These are phyloP conservation scores for Glaucopsyche alexis DNA, from an alignment of 2,888 invertebrate genomes.

Conservation along the genomic window DNA sequence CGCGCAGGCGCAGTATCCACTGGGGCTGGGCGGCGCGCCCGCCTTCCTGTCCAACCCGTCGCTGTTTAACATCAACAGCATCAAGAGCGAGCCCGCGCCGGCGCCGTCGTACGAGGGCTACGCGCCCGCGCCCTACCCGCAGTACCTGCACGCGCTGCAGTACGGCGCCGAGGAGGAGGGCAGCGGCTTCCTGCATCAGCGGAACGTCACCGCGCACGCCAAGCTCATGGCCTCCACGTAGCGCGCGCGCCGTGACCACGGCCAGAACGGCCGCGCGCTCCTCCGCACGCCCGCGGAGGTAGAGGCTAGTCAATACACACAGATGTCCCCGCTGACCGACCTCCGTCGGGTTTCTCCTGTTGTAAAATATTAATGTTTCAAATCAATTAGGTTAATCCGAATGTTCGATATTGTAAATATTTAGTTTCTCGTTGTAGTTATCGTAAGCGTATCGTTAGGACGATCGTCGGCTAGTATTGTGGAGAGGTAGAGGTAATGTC, in stretches of 20 bases:
- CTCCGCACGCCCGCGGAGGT: too few relatives aligned
- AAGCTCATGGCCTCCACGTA: constrained; percentile 92
- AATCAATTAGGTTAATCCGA: background rate
- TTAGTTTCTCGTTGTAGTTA: too few relatives aligned
- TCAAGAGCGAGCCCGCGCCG: constrained; percentile 70
- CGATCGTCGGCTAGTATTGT: too few relatives aligned
- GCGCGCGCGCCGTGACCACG: constrained; percentile 43
- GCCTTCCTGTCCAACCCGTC: constrained; percentile 61
- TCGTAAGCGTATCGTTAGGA: too few relatives aligned
- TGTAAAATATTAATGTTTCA: background rate
- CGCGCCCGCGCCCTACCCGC: constrained; percentile 63
- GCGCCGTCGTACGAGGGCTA: constrained; percentile 57
- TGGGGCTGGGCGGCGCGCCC: constrained; percentile 55
- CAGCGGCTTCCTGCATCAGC: constrained; percentile 89
- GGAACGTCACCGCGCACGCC: constrained; percentile 91
- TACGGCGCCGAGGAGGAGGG: constrained; percentile 79
- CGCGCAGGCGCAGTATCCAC: constrained; percentile 77
- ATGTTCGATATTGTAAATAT: constrained; percentile 8
- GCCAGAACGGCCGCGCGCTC: too few relatives aligned
- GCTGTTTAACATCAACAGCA: constrained; percentile 73
- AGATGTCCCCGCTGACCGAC: too few relatives aligned
- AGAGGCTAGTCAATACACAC: too few relatives aligned
- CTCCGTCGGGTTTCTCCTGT: background rate
- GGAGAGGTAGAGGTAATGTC: too few relatives aligned
- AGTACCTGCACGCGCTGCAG: constrained; percentile 79